Conservation (phyloP, 2,113 vertebrate species). For the Arvicanthis niloticus region DNA sequence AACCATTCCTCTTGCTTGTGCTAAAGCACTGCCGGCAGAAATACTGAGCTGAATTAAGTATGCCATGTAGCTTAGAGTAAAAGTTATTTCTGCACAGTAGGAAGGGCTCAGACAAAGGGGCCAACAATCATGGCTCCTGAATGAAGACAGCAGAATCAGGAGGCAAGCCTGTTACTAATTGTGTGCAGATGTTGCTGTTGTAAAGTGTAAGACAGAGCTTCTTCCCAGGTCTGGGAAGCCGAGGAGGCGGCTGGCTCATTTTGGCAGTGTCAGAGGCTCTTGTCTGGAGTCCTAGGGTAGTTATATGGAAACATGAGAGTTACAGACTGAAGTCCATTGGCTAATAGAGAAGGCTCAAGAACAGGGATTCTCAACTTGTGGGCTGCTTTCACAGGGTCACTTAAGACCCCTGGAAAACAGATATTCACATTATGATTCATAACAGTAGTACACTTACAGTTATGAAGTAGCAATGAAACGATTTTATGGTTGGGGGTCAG, state of each 20-base stretch:
- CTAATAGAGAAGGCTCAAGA: neutral
- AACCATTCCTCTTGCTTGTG: neutral
- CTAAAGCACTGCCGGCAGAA: conserved; percentile 28
- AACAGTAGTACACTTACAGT: neutral
- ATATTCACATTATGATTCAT: neutral
- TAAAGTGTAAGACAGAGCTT: neutral
- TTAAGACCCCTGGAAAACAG: neutral
- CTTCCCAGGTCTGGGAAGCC: neutral
- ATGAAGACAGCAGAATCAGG: neutral
- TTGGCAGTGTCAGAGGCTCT: neutral
- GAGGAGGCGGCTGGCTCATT: neutral
- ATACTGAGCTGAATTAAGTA: neutral
- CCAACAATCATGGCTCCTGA: neutral
- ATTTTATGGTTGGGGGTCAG: neutral
- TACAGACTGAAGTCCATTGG: neutral
- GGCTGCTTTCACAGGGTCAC: neutral
- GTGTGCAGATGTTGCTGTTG: neutral
- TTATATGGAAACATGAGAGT: neutral
- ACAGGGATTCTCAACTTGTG: neutral
- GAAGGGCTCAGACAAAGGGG: neutral
- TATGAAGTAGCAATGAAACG: neutral
- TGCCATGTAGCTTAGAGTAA: neutral
- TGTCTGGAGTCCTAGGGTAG: neutral
- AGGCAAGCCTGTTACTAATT: neutral
- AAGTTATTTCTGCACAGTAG: neutral